Percentiles rank a stretch among this genome's conserved stretches.
Evolutionary conservation across 2,113 vertebrate genomes (phyloP).

Genomic region (Cygnus buccinator): DNA sequence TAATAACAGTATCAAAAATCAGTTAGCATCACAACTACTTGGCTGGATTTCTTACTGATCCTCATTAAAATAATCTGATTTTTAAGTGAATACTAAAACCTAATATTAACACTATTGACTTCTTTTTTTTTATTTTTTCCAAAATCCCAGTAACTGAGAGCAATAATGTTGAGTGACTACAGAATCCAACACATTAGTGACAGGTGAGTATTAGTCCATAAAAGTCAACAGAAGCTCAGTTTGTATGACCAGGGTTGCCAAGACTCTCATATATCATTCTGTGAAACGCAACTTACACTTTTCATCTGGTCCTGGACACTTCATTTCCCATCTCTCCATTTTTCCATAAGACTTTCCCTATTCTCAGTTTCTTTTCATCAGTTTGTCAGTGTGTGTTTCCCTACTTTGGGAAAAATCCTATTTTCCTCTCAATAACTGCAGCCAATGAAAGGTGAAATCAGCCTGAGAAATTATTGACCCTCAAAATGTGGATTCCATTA

Average conservation of each 20-base stretch:
- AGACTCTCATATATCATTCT: background rate
- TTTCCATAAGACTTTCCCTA: background rate
- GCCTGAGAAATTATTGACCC: background rate
- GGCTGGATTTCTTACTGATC: background rate
- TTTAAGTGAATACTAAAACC: background rate
- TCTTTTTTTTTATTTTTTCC: background rate
- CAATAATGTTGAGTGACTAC: background rate
- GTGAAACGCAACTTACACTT: background rate
- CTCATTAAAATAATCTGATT: background rate
- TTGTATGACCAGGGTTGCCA: background rate
- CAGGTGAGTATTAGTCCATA: background rate
- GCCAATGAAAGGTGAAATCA: background rate
- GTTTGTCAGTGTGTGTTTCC: background rate
- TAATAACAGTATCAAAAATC: background rate
- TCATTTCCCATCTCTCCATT: background rate
- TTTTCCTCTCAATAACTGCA: background rate
- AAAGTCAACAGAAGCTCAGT: background rate
- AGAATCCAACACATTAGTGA: background rate
- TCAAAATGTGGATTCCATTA: background rate
- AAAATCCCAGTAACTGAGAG: background rate
- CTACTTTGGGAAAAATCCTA: background rate
- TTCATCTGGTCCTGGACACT: background rate
- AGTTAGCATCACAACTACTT: background rate
- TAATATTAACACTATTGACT: background rate
- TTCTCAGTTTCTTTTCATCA: background rate